Conservation (phyloP, 2,797 vertebrate genomes). For the Coracias cyanogaster region DNA sequence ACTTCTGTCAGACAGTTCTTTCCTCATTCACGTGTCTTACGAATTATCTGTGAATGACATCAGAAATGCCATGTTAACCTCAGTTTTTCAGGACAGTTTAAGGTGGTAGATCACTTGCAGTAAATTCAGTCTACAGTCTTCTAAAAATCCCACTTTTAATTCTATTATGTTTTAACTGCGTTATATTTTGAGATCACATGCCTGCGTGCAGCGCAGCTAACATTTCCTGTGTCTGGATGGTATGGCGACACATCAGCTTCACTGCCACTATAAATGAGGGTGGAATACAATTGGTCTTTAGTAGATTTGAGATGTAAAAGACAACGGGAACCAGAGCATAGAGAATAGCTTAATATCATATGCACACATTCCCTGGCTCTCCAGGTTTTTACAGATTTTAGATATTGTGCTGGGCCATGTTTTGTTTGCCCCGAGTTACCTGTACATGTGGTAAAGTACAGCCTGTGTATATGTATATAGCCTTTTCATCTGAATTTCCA, state of each 20-base stretch:
- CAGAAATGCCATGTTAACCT: not conserved
- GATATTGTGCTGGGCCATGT: not conserved
- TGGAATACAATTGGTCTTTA: not conserved
- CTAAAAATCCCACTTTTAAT: not conserved
- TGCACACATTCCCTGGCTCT: not conserved
- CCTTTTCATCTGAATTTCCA: not conserved
- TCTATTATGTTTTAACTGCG: not conserved
- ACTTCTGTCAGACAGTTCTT: not conserved
- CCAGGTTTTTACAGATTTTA: not conserved
- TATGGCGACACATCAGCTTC: not conserved
- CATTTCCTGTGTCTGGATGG: not conserved
- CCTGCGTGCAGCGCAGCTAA: not conserved
- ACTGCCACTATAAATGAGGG: not conserved
- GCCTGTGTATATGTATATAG: not conserved
- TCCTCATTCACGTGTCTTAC: not conserved
- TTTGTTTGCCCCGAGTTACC: not conserved
- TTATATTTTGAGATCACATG: not conserved
- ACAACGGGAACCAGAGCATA: not conserved
- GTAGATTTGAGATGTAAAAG: not conserved
- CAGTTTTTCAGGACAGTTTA: not conserved
- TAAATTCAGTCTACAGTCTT: not conserved
- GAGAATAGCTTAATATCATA: not conserved
- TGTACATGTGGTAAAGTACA: not conserved
- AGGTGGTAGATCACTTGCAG: not conserved
- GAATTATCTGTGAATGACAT: not conserved